A percentile compares a stretch with the other conserved stretches of the same genome.
These are phyloP conservation scores for Chloroclysta siterata DNA, from an alignment of 2,888 invertebrate genomes.

Conservation along the genomic window DNA sequence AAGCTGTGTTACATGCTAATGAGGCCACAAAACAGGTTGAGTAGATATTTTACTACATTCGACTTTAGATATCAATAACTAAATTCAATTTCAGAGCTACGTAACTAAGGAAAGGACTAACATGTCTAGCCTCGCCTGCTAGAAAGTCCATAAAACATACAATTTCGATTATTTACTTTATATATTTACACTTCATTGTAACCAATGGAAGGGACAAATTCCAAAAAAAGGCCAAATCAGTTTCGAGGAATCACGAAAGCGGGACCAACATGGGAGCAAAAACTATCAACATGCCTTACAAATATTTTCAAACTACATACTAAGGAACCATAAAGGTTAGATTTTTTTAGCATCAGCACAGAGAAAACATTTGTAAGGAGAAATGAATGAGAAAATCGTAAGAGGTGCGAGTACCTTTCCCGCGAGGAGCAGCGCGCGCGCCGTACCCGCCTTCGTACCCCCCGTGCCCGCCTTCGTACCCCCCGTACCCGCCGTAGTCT, in stretches of 20 bases:
- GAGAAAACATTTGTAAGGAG: constrained; percentile 39
- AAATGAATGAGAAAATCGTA: constrained; percentile 36
- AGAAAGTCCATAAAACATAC: constrained; percentile 16
- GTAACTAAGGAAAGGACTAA: constrained; percentile 22
- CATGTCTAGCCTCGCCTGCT: constrained; percentile 43
- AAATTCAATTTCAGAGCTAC: constrained; percentile 19
- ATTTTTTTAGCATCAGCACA: constrained; percentile 23
- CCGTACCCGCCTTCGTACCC: constrained; percentile 95
- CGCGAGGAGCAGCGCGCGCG: constrained; percentile 93
- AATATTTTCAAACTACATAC: constrained; percentile 41
- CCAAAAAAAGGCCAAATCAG: constrained; percentile 36
- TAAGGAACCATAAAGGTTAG: constrained; percentile 20
- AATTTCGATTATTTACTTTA: constrained; percentile 7
- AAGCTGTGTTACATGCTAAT: constrained; percentile 34
- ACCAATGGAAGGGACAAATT: constrained; percentile 8
- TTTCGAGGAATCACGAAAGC: constrained; percentile 45
- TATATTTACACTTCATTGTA: constrained; percentile 1
- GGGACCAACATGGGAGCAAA: constrained; percentile 47
- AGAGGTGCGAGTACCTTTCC: constrained; percentile 90
- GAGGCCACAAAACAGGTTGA: constrained; percentile 15
- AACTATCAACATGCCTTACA: constrained; percentile 46
- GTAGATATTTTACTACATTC: constrained; percentile 18
- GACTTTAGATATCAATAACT: constrained; percentile 6
- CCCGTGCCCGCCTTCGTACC: constrained; percentile 95
- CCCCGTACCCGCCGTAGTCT: constrained; percentile 95